Evolutionary conservation across 2,888 invertebrate species (phyloP), one percentile per base, ranked within the genome.

Genomic region (Leptopterna dolabrata): DNA sequence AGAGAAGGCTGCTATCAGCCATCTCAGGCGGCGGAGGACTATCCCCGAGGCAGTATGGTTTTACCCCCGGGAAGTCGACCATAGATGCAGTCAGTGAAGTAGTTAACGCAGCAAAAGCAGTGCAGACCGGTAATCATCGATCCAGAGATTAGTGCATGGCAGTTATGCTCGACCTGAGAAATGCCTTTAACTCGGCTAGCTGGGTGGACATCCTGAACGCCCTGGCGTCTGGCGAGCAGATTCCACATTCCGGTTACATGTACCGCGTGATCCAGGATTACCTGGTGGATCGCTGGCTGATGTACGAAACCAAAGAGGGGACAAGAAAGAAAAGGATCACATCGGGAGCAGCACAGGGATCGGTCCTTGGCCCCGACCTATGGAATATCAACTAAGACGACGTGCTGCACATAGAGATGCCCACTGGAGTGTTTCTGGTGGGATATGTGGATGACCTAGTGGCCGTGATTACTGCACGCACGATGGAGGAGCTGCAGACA

Each of bases 331-430:
- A 86, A 41, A 71, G 86, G 30, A 81, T 88, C 80, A 89, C 89
- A 0, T 87, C 88, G 29, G 89, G 90, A 16, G 89, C 88, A 6
- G 87, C 89, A 11, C 89, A 90, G 71, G 90, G 89, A 7, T 89
- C 89, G 3, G 43, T 78, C 41, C 43, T 78, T 16, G 80, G 80
- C 24, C 3, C 47, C 13, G 80, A 80, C n/a, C 87, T 90, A 9
- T 90, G 89, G 89, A 90, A 90, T 80, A 83, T 88, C n/a, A 83
- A 89, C n/a, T 90, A 90, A 70, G 89, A 90, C 63, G 88, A 88
- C 4, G 16, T 88, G 24, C 87, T 90, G 16, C 82, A 80, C 0
- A 16, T 84, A 24, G 71, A 88, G 9, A 88, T 89, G 89, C 89
- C 76, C 4, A 45, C 80, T 14, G 83, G 43, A 6, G 30, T 71